Evolutionary conservation across 2,888 invertebrate species (phyloP).

Genomic region (Agapostemon virescens): DNA sequence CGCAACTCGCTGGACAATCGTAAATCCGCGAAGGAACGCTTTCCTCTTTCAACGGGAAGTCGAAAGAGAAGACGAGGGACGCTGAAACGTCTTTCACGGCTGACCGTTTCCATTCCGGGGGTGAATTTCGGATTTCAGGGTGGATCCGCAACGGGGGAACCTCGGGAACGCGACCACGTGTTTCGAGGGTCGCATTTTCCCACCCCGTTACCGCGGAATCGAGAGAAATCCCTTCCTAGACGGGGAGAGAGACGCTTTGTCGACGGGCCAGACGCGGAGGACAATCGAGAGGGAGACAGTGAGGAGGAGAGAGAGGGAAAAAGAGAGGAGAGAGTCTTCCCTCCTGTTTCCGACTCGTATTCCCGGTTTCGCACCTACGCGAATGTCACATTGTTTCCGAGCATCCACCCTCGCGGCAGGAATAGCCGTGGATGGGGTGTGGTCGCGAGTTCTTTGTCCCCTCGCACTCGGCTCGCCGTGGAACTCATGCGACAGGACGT

Average conservation of each 20-base stretch:
- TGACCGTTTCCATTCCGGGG: no score
- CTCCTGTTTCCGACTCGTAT: constrained; percentile 25
- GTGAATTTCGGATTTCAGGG: neutral
- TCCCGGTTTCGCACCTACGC: constrained; percentile 62
- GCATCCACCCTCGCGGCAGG: constrained; percentile 56
- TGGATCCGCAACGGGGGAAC: neutral
- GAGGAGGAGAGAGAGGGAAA: neutral
- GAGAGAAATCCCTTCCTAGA: neutral
- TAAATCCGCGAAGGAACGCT: no score
- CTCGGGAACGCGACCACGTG: neutral
- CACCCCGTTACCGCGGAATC: neutral
- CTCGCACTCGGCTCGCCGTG: constrained; percentile 6
- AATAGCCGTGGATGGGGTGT: constrained; percentile 46
- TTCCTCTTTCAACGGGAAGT: no score
- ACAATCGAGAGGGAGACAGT: neutral
- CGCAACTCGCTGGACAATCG: no score
- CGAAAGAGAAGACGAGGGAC: no score
- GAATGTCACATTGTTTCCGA: constrained; percentile 70
- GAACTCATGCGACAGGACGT: constrained; percentile 2
- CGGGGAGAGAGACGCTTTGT: neutral
- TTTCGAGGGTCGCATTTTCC: neutral
- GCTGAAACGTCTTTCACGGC: no score
- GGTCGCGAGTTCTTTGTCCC: constrained; percentile 49
- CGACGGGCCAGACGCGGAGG: neutral
- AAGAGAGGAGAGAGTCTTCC: constrained; percentile 38